Evolutionary conservation across 2,888 invertebrate species (phyloP), one percentile per base, ranked within the genome.

Genomic region (Callosobruchus maculatus): DNA sequence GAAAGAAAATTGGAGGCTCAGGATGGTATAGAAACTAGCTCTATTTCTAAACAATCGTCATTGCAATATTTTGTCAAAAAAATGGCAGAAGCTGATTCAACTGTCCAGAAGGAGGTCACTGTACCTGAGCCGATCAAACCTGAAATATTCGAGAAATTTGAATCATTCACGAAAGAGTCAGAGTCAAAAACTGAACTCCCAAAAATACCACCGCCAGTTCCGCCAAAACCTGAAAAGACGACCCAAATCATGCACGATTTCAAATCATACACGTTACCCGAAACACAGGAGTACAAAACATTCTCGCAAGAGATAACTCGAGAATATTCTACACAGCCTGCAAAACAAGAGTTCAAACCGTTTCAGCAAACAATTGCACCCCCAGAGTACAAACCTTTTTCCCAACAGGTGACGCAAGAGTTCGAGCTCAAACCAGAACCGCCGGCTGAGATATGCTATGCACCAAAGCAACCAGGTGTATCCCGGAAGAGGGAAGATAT

Each of bases 371-470:
- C 71, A 49, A 30, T 75, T 22, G 21, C 70, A 67, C 73, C 76
- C n/a, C 75, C 76, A 70, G 78, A 78, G 72, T 78, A 74, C 72
- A 76, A 78, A 70, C 77, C 80, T 31, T 81, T 76, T 66, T 79
- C 80, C 20, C 80, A 78, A n/a, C 79, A 82, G 70, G 71, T 81
- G 81, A 76, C 86, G 80, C 81, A 89, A 82, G 88, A 89, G 74
- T 88, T 92, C 71, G 88, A 89, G 81, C 83, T 93, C 1, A 88
- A 89, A 73, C 93, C 92, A 0, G 93, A 92, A 80, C 91, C 93
- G n/a, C 93, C 93, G 13, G 92, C 93, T 66, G 91, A 93, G 86
- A 91, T 93, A 70, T 91, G 91, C 67, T 92, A 89, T 79, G 89
- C 90, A 74, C 90, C 92, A 71, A 90, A 90, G 82, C 75, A 71